Percentiles rank a stretch among this genome's conserved stretches.
Evolutionary conservation across 2,113 vertebrate species (phyloP).

Genomic region (Oncorhynchus mykiss): DNA sequence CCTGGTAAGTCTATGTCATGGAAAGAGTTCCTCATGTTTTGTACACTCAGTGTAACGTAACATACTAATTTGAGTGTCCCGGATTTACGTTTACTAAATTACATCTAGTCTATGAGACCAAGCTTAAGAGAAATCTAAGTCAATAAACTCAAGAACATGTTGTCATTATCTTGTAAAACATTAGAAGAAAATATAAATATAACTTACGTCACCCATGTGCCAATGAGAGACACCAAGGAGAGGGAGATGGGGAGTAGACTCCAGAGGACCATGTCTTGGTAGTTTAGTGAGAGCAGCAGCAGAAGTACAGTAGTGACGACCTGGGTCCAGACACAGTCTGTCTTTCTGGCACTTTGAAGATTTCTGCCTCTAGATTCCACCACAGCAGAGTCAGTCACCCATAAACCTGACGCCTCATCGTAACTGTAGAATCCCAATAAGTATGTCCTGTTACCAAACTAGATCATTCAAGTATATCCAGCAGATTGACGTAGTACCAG

Average conservation of each 20-base stretch:
- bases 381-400: conserved; percentile 5
- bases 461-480: too few relatives aligned
- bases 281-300: not conserved
- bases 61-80: too few relatives aligned
- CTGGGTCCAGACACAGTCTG: not conserved
- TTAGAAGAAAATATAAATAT: not conserved
- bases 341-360: not conserved
- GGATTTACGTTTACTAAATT: too few relatives aligned
- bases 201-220: conserved; percentile 79
- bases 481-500: not conserved
- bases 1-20: too few relatives aligned
- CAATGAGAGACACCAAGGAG: conserved; percentile 68
- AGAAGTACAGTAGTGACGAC: not conserved
- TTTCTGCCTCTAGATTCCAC: conserved; percentile 11
- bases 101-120: too few relatives aligned
- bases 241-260: conserved; percentile 69
- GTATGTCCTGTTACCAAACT: too few relatives aligned
- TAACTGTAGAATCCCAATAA: too few relatives aligned
- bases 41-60: too few relatives aligned
- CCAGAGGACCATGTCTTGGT: conserved; percentile 71
- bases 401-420: not conserved
- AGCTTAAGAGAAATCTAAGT: too few relatives aligned
- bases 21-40: too few relatives aligned
- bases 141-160: not conserved
- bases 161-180: not conserved